A percentile compares a stretch with the other conserved stretches of the same genome.
Evolutionary conservation across 2,888 invertebrate genomes (phyloP).

Genomic region (Cheilosia variabilis): DNA sequence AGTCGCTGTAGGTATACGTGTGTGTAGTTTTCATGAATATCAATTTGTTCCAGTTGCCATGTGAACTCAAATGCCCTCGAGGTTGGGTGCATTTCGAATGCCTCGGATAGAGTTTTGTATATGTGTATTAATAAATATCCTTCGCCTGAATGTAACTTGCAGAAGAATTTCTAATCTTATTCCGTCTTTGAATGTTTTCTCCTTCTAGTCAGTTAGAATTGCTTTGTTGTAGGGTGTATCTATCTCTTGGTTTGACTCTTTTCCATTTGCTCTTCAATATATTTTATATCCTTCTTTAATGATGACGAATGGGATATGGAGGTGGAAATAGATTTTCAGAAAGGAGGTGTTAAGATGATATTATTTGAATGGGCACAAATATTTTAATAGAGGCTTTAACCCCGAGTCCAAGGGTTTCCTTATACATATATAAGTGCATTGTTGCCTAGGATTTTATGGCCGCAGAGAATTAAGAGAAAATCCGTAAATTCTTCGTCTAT

Average conservation of each 20-base stretch:
- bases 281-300: background rate
- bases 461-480: too few relatives aligned
- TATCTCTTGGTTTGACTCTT: background rate
- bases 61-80: conserved; percentile 41
- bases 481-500: too few relatives aligned
- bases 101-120: conserved; percentile 10
- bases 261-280: background rate
- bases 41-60: conserved; percentile 51
- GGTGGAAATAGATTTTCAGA: conserved; percentile 2
- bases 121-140: background rate
- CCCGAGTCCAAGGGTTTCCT: too few relatives aligned
- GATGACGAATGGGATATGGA: background rate
- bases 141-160: conserved; percentile 19
- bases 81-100: conserved; percentile 44
- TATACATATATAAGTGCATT: too few relatives aligned
- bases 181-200: too few relatives aligned
- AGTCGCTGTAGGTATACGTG: background rate
- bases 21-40: conserved; percentile 44
- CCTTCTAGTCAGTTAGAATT: too few relatives aligned
- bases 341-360: background rate
- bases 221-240: too few relatives aligned
- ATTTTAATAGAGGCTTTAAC: background rate
- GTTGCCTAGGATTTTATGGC: too few relatives aligned
- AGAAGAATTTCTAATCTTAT: conserved; percentile 23
- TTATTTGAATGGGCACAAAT: background rate